A percentile compares a stretch with the other conserved stretches of the same genome.
Conservation (phyloP, 2,888 invertebrate species). For the Ecliptopera silaceata region DNA sequence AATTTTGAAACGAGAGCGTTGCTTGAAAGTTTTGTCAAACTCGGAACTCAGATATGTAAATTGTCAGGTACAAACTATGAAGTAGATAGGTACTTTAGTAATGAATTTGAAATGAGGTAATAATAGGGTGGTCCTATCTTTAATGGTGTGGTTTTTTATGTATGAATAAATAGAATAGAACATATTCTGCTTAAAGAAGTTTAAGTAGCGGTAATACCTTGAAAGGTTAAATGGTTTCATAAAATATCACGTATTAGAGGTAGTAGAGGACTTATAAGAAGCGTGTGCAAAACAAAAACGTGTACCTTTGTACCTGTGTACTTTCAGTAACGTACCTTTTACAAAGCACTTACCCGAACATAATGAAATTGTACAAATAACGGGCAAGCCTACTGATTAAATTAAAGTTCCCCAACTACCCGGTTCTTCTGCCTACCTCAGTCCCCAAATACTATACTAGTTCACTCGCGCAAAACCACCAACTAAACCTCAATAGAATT, state of each 20-base stretch:
- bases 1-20: too few relatives aligned
- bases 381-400: slow-evolving; percentile 28
- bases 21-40: not conserved
- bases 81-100: slow-evolving; percentile 22
- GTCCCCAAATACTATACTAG: slow-evolving; percentile 35
- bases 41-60: slow-evolving; percentile 29
- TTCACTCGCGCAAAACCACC: slow-evolving; percentile 1
- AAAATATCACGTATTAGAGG: not conserved
- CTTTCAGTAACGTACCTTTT: slow-evolving; percentile 10
- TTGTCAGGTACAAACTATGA: slow-evolving; percentile 32
- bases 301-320: slow-evolving; percentile 7
- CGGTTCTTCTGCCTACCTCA: slow-evolving; percentile 25
- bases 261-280: too few relatives aligned
- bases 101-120: slow-evolving; percentile 31
- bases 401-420: slow-evolving; percentile 26
- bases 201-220: not conserved
- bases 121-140: slow-evolving; percentile 16
- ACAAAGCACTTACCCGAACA: slow-evolving; percentile 15
- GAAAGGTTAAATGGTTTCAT: not conserved
- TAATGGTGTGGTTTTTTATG: not conserved
- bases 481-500: not conserved
- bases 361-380: slow-evolving; percentile 27
- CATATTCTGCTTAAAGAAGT: not conserved
- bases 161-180: not conserved
- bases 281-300: not conserved